phyloP scores from a whole-genome alignment of 2,888 invertebrate genomes.

The Leuctra nigra region DNA sequence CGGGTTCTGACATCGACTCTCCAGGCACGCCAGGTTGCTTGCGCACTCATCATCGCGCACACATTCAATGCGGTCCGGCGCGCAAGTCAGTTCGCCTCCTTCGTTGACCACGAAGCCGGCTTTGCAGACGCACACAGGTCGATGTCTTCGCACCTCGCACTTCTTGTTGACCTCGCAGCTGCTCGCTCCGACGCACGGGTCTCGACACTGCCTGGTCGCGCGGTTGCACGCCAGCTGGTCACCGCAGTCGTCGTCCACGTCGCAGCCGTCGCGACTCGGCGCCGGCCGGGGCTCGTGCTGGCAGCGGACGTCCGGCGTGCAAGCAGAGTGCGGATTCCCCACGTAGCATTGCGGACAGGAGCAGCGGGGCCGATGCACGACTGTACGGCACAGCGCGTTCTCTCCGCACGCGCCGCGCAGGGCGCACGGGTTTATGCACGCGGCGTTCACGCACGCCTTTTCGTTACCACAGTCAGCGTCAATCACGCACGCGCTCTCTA shows the following conservation, averaged over 20 bases:
- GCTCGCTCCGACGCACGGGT: slow-evolving; percentile 62
- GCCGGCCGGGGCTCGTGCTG: slow-evolving; percentile 49
- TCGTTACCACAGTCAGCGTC: slow-evolving; percentile 88
- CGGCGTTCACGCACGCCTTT: slow-evolving; percentile 84
- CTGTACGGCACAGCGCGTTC: slow-evolving; percentile 81
- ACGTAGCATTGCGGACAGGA: slow-evolving; percentile 83
- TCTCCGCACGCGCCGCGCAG: slow-evolving; percentile 82
- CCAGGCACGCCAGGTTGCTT: slow-evolving; percentile 76
- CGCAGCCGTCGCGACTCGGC: slow-evolving; percentile 52
- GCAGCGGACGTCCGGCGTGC: slow-evolving; percentile 74
- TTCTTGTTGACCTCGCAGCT: slow-evolving; percentile 75
- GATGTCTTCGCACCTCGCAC: slow-evolving; percentile 81
- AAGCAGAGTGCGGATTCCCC: slow-evolving; percentile 72
- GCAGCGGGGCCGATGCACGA: slow-evolving; percentile 79
- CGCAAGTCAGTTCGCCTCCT: slow-evolving; percentile 78
- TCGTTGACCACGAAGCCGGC: slow-evolving; percentile 84
- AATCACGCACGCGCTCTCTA: slow-evolving; percentile 81
- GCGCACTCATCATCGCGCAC: slow-evolving; percentile 68
- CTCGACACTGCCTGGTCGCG: slow-evolving; percentile 63
- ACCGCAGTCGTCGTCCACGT: slow-evolving; percentile 63
- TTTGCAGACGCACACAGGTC: slow-evolving; percentile 81
- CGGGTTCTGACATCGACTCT: slow-evolving; percentile 79
- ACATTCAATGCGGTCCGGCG: slow-evolving; percentile 75
- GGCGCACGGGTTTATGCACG: slow-evolving; percentile 86
- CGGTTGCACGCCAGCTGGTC: slow-evolving; percentile 66